phyloP scores from a whole-genome alignment of 2,113 vertebrate species.

The Narcine bancroftii region DNA sequence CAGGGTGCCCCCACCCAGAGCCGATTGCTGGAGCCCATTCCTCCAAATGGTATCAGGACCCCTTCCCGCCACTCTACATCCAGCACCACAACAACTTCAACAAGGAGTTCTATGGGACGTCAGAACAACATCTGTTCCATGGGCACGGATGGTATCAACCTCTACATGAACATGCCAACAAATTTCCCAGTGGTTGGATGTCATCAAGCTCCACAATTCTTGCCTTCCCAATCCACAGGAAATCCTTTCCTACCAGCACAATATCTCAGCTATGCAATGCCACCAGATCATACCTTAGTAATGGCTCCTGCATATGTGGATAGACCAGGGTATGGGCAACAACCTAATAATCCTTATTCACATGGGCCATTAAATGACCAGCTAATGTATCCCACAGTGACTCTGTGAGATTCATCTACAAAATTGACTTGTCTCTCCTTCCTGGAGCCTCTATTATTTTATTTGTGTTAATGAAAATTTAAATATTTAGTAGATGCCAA shows the following conservation, averaged over 20 bases:
- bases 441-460: neutral
- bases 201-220: constrained; percentile 40
- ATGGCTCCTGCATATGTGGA: constrained; percentile 45
- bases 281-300: constrained; percentile 40
- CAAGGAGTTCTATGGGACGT: constrained; percentile 39
- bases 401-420: neutral
- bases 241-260: constrained; percentile 43
- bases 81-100: constrained; percentile 43
- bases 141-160: constrained; percentile 42
- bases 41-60: constrained; percentile 44
- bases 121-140: constrained; percentile 39
- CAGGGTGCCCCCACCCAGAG: constrained; percentile 46
- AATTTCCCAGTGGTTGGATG: constrained; percentile 39
- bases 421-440: neutral
- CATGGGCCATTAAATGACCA: constrained; percentile 20
- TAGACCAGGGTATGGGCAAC: constrained; percentile 41
- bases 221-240: constrained; percentile 36
- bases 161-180: constrained; percentile 44
- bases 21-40: constrained; percentile 47
- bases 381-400: constrained; percentile 24
- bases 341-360: constrained; percentile 23
- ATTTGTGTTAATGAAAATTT: neutral
- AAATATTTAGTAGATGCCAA: neutral
- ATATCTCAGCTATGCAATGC: constrained; percentile 41
- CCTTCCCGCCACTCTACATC: constrained; percentile 48